Percentiles rank a stretch among this genome's conserved stretches.
Evolutionary conservation across 2,888 invertebrate genomes (phyloP).

Genomic region (Drosophila rubida): DNA sequence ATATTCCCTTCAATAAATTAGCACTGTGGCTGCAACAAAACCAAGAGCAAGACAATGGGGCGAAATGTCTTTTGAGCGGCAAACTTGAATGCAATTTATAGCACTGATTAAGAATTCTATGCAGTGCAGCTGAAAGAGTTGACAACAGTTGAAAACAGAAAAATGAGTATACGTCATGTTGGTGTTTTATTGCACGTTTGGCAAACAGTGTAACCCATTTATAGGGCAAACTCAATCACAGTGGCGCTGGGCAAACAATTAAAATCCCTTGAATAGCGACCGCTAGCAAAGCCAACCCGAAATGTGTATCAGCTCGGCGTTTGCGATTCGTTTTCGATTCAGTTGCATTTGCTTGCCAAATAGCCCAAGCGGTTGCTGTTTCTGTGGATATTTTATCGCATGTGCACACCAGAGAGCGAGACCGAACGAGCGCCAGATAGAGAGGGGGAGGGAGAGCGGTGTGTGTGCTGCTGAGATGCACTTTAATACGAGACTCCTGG

Average conservation of each 20-base stretch:
- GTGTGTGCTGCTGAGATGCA: slow-evolving; percentile 36
- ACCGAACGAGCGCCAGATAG: neutral
- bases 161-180: neutral
- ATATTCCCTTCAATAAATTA: slow-evolving; percentile 66
- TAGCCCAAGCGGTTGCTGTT: slow-evolving; percentile 38
- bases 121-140: neutral
- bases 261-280: slow-evolving; percentile 22
- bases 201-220: slow-evolving; percentile 1
- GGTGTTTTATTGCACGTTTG: neutral
- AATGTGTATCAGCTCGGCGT: slow-evolving; percentile 14
- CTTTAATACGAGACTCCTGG: slow-evolving; percentile 57
- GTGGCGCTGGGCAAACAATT: slow-evolving; percentile 42
- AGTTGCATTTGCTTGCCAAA: slow-evolving; percentile 44
- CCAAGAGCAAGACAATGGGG: neutral
- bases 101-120: neutral
- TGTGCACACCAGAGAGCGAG: neutral
- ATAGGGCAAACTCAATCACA: neutral
- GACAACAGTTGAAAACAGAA: no score
- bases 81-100: neutral
- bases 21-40: slow-evolving; percentile 19
- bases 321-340: slow-evolving; percentile 38
- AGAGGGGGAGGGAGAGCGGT: neutral
- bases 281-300: neutral
- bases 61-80: neutral
- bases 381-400: slow-evolving; percentile 9